Conservation (phyloP, 2,888 invertebrate species). For the Ashinkailepas kermadecensis region DNA sequence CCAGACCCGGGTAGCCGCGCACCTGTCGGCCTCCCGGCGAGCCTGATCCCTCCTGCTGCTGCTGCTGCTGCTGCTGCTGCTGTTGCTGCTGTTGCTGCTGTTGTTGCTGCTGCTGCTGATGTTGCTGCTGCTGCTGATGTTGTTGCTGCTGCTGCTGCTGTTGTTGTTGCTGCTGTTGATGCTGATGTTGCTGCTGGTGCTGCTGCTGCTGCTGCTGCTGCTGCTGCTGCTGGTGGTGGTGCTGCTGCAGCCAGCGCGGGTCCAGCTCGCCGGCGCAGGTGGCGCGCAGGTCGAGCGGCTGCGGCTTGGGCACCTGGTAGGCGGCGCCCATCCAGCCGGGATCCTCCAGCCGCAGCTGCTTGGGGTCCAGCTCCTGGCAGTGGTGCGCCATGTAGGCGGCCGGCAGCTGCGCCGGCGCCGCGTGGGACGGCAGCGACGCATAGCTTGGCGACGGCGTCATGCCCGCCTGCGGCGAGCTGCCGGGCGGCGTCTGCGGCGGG, state of each 20-base stretch:
- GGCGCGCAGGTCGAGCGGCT: conserved; percentile 33
- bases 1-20: conserved; percentile 21
- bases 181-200: conserved; percentile 27
- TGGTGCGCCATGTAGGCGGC: conserved; percentile 13
- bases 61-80: conserved; percentile 27
- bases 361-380: neutral
- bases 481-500: conserved; percentile 32
- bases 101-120: conserved; percentile 6
- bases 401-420: conserved; percentile 18
- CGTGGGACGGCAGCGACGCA: conserved; percentile 31
- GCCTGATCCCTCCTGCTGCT: conserved; percentile 23
- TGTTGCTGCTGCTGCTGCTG: conserved; percentile 26
- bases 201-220: conserved; percentile 29
- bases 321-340: conserved; percentile 25
- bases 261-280: conserved; percentile 31
- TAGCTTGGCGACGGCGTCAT: conserved; percentile 30
- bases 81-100: conserved; percentile 30
- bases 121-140: neutral
- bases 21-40: neutral
- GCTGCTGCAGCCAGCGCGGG: conserved; percentile 25
- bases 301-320: conserved; percentile 27
- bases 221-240: conserved; percentile 28
- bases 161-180: conserved; percentile 23
- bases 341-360: conserved; percentile 27
- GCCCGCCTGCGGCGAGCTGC: conserved; percentile 32